These are phyloP conservation scores for Peribatodes rhomboidaria DNA, from an alignment of 2,888 invertebrate species.

Conservation along the genomic window DNA sequence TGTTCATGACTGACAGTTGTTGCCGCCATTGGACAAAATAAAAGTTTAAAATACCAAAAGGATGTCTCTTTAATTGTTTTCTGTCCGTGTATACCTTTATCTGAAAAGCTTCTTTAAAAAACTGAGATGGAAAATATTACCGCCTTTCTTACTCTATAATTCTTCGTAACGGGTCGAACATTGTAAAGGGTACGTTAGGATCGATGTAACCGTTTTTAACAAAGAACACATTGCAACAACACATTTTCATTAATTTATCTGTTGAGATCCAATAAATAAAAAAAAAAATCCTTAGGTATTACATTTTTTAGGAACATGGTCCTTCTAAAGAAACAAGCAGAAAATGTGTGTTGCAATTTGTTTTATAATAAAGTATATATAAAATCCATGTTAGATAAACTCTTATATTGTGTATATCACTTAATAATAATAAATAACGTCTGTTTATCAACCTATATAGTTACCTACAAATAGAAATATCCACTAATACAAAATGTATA, in stretches of 20 bases:
- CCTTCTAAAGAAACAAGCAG: not conserved
- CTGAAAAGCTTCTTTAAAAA: no score
- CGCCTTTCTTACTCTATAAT: no score
- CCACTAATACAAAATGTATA: constrained; percentile 27
- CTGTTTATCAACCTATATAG: constrained; percentile 25
- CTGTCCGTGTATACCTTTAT: no score
- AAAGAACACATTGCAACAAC: not conserved
- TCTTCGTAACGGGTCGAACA: constrained; percentile 8
- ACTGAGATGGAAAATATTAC: no score
- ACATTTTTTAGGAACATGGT: no score
- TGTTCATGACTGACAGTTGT: no score
- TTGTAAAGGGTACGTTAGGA: constrained; percentile 5
- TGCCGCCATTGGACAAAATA: no score
- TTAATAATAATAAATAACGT: constrained; percentile 21
- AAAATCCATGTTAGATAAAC: constrained; percentile 27
- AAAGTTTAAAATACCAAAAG: no score
- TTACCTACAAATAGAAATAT: constrained; percentile 14
- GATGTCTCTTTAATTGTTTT: no score
- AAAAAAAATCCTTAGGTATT: no score
- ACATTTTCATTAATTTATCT: not conserved
- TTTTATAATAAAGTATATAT: constrained; percentile 3
- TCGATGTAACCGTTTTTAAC: not conserved
- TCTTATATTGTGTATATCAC: constrained; percentile 21
- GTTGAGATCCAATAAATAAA: not conserved
- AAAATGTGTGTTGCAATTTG: constrained; percentile 27